These are phyloP conservation scores for Mylabris phalerata DNA, from an alignment of 1,140 invertebrate genomes.

Conservation along the genomic window DNA sequence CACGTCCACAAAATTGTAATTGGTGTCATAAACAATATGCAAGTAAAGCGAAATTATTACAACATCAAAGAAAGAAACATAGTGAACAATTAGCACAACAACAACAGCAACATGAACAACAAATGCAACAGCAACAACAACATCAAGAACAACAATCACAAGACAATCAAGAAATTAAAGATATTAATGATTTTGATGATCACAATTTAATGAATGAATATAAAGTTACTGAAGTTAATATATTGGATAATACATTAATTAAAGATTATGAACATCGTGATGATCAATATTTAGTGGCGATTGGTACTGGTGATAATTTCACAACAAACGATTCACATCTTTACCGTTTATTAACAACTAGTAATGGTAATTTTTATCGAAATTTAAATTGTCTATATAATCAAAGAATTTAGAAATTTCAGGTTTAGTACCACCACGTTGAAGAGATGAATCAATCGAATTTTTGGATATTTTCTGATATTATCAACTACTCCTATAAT, in stretches of 20 bases:
- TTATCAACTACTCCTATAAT: background rate
- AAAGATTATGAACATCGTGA: conserved; percentile 21
- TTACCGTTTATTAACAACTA: conserved; percentile 32
- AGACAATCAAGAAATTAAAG: conserved; percentile 4
- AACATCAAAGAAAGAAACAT: conserved; percentile 76
- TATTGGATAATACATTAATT: conserved; percentile 13
- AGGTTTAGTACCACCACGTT: conserved; percentile 33
- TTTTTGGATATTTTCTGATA: too few relatives aligned
- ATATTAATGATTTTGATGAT: background rate
- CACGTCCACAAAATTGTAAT: conserved; percentile 65
- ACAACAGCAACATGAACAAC: background rate
- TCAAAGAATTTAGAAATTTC: conserved; percentile 9
- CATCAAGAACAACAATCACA: background rate
- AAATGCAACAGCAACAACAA: too few relatives aligned
- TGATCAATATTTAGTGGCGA: conserved; percentile 28
- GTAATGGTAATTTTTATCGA: conserved; percentile 26
- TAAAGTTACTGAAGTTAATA: conserved; percentile 18
- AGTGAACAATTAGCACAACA: conserved; percentile 12
- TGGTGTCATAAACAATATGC: conserved; percentile 84
- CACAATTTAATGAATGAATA: background rate
- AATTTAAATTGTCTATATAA: background rate
- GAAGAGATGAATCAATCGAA: conserved; percentile 13
- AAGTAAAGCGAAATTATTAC: conserved; percentile 70
- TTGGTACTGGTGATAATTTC: conserved; percentile 24
- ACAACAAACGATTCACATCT: conserved; percentile 22